Evolutionary conservation across 1,140 invertebrate genomes (phyloP).

Genomic region (Meloidogyne chitwoodi): DNA sequence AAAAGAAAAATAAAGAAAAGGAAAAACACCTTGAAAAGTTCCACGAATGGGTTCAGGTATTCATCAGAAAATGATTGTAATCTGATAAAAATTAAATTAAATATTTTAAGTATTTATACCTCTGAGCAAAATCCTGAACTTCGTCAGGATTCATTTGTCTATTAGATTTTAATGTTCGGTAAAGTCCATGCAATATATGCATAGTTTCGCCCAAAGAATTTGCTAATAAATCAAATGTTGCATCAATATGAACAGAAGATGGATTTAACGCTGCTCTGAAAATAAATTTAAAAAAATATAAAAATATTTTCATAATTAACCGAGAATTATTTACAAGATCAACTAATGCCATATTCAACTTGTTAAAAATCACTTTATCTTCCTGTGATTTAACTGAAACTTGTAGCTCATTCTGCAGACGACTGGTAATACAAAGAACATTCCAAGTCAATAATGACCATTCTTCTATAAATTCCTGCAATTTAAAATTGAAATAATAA

Average conservation of each 20-base stretch:
- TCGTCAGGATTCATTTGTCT: constrained; percentile 37
- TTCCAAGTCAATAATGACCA: constrained; percentile 60
- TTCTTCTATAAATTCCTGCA: constrained; percentile 57
- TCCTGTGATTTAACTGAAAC: constrained; percentile 43
- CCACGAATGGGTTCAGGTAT: constrained; percentile 53
- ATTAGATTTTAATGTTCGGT: constrained; percentile 33
- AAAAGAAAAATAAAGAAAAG: not conserved
- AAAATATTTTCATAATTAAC: constrained; percentile 1
- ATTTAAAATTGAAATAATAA: not conserved
- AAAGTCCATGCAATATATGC: constrained; percentile 36
- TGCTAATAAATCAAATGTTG: constrained; percentile 32
- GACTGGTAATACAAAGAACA: constrained; percentile 54
- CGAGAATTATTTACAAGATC: constrained; percentile 52
- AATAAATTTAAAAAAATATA: not conserved
- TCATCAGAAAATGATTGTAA: constrained; percentile 40
- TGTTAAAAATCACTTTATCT: constrained; percentile 52
- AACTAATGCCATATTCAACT: constrained; percentile 54
- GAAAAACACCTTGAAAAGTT: constrained; percentile 48
- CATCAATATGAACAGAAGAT: constrained; percentile 32
- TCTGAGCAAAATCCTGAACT: constrained; percentile 23
- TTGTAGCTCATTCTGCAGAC: constrained; percentile 46
- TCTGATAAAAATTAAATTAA: constrained; percentile 3
- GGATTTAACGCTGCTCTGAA: constrained; percentile 38
- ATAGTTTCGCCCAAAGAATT: constrained; percentile 34
- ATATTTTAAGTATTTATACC: not conserved